Percentiles rank a stretch among this genome's conserved stretches.
phyloP scores from a whole-genome alignment of 2,888 invertebrate species.

The Phalera bucephala region DNA sequence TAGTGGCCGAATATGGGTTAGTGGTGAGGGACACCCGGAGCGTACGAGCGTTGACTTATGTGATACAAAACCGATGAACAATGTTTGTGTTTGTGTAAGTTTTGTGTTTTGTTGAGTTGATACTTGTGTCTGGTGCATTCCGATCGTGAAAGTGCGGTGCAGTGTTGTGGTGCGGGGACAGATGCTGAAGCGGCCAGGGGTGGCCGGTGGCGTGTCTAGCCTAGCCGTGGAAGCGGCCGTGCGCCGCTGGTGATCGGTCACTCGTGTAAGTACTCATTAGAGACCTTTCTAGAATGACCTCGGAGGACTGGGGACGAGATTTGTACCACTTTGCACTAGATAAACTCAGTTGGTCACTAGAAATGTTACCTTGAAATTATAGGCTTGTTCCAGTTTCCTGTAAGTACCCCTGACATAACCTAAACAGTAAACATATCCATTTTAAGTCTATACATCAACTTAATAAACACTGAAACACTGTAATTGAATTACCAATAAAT shows the following conservation, averaged over 20 bases:
- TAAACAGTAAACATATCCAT: not conserved
- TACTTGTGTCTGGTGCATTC: slow-evolving; percentile 59
- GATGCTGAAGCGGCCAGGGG: slow-evolving; percentile 47
- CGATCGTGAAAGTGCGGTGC: slow-evolving; percentile 63
- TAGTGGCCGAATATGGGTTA: slow-evolving; percentile 79
- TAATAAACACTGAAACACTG: not conserved
- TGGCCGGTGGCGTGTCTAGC: slow-evolving; percentile 1
- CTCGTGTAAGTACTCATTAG: slow-evolving; percentile 38
- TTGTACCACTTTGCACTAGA: slow-evolving; percentile 3
- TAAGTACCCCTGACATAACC: slow-evolving; percentile 1
- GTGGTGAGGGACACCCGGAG: slow-evolving; percentile 61
- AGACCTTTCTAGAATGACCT: slow-evolving; percentile 36
- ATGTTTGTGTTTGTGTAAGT: slow-evolving; percentile 55
- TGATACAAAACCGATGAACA: slow-evolving; percentile 46
- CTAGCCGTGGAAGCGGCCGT: slow-evolving; percentile 22
- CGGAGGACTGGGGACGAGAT: slow-evolving; percentile 13
- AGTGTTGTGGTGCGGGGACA: slow-evolving; percentile 61
- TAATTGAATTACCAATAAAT: not conserved
- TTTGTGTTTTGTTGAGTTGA: slow-evolving; percentile 62
- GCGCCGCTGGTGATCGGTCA: slow-evolving; percentile 28
- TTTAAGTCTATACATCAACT: not conserved
- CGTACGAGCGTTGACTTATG: slow-evolving; percentile 58
- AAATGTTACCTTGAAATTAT: not conserved
- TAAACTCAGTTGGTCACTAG: not conserved
- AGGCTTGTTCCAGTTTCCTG: not conserved